These are phyloP conservation scores for Gyrodactylus salaris DNA, from an alignment of 1,140 invertebrate species.

Conservation along the genomic window DNA sequence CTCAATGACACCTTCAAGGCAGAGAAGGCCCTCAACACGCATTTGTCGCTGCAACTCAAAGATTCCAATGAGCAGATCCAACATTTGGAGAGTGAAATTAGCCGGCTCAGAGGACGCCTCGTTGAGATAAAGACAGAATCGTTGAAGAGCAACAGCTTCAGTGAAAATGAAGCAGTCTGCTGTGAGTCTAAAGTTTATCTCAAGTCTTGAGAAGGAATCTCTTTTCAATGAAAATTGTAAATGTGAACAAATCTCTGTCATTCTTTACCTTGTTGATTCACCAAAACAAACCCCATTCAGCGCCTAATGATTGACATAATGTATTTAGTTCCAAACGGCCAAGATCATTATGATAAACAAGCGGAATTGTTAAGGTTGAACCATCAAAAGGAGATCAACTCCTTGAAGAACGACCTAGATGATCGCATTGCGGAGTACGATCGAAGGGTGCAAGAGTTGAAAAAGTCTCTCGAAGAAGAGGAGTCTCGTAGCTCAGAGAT, in stretches of 20 bases:
- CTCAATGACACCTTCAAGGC: neutral
- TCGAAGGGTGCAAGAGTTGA: neutral
- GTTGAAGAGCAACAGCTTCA: neutral
- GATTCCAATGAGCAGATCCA: neutral
- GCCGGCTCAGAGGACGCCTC: neutral
- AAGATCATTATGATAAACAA: neutral
- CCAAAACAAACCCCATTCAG: too few species aligned
- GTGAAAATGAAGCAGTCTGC: too few species aligned
- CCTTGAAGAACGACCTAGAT: neutral
- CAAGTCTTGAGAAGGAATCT: too few species aligned
- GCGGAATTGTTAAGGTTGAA: neutral
- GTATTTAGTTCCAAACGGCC: too few species aligned
- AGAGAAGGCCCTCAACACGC: neutral
- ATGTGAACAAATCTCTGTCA: too few species aligned
- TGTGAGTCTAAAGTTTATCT: too few species aligned
- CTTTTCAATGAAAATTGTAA: too few species aligned
- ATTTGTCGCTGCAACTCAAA: neutral
- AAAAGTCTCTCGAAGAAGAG: neutral
- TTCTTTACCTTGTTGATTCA: too few species aligned
- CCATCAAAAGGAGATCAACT: neutral
- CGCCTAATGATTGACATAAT: too few species aligned
- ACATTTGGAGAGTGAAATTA: neutral
- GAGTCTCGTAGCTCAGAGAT: neutral
- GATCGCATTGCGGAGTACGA: neutral
- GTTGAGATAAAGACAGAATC: neutral